These are phyloP conservation scores for Orycteropus afer DNA, from an alignment of 2,113 vertebrate species.

Conservation along the genomic window DNA sequence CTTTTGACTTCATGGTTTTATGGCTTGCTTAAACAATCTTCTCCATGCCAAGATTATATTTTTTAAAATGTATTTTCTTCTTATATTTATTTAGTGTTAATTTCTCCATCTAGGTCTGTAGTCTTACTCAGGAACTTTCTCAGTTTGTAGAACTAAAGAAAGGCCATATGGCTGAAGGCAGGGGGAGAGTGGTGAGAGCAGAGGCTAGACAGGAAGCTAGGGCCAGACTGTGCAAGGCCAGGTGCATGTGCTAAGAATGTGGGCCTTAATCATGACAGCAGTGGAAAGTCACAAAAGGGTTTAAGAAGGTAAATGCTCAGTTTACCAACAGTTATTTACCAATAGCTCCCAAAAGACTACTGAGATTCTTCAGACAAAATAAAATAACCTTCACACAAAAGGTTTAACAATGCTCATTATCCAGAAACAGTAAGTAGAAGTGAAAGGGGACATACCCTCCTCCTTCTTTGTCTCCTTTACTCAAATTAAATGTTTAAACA, in stretches of 20 bases:
- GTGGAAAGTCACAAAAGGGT: background rate
- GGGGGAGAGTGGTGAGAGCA: background rate
- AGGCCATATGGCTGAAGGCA: background rate
- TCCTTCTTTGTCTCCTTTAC: background rate
- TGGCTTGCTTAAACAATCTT: background rate
- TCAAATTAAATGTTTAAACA: conserved; percentile 1
- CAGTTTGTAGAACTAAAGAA: background rate
- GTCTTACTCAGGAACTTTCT: background rate
- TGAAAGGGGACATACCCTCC: background rate
- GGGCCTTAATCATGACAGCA: background rate
- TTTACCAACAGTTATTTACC: too few relatives aligned
- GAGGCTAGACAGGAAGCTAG: background rate
- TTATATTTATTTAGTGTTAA: conserved; percentile 3
- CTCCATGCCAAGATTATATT: background rate
- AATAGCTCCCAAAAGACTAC: background rate
- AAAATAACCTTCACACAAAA: too few relatives aligned
- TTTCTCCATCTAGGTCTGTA: background rate
- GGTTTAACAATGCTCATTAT: background rate
- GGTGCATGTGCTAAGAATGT: background rate
- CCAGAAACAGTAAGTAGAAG: background rate
- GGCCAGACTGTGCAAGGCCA: background rate
- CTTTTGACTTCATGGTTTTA: conserved; percentile 36
- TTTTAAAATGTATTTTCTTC: background rate
- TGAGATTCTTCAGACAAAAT: background rate
- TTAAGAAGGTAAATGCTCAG: background rate